Conservation (phyloP, 2,797 vertebrate species). For the Saxicola maurus region DNA sequence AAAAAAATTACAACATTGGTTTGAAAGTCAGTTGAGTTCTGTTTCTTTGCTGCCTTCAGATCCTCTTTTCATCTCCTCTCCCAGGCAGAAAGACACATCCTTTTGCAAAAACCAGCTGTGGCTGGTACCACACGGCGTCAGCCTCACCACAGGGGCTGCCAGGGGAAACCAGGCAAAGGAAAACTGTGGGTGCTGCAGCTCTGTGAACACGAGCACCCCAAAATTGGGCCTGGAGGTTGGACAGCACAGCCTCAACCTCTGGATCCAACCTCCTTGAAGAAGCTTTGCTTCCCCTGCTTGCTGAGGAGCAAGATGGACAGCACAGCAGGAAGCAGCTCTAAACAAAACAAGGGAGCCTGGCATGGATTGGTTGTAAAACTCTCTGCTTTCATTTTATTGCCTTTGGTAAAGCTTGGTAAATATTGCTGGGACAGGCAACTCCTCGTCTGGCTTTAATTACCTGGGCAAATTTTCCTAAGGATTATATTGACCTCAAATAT, state of each 20-base stretch:
- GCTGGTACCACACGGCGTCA: rapidly evolving
- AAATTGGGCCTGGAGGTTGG: background rate
- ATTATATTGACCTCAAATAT: conserved; percentile 65
- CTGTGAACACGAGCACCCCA: background rate
- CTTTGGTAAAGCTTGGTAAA: conserved; percentile 33
- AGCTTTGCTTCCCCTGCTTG: background rate
- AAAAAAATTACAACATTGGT: background rate
- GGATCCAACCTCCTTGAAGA: rapidly evolving
- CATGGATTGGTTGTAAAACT: background rate
- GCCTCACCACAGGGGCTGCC: background rate
- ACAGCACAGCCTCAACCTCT: background rate
- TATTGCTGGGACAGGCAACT: conserved; percentile 38
- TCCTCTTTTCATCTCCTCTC: background rate
- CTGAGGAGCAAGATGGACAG: background rate
- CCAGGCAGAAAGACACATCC: background rate
- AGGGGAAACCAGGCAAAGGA: background rate
- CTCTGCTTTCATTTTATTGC: background rate
- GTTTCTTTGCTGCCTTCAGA: background rate
- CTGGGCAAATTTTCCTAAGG: conserved; percentile 51
- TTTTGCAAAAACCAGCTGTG: background rate
- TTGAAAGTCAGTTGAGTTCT: background rate
- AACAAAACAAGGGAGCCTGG: background rate
- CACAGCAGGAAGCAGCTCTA: background rate
- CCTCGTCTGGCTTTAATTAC: conserved; percentile 64
- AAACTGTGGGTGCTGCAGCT: background rate